Evolutionary conservation across 2,888 invertebrate genomes (phyloP).

Genomic region (Magallana nippona): DNA sequence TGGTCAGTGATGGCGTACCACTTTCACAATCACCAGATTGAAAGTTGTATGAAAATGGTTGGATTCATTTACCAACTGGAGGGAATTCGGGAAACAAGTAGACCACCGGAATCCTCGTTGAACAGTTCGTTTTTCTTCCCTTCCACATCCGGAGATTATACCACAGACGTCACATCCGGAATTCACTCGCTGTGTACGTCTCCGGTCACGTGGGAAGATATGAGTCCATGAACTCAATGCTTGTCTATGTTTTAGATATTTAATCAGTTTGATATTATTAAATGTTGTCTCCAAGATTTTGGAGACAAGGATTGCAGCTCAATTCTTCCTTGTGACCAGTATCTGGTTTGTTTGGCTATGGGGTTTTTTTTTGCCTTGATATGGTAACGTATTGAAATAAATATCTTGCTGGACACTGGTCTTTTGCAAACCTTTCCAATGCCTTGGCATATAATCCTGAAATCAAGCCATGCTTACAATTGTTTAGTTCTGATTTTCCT

Average conservation of each 20-base stretch:
- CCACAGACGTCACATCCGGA: conserved; percentile 48
- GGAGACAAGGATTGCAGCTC: no score
- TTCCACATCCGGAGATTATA: conserved; percentile 42
- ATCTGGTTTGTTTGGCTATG: neutral
- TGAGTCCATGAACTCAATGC: neutral
- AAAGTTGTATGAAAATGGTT: conserved; percentile 64
- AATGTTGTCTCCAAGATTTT: no score
- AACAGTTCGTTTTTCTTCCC: conserved; percentile 40
- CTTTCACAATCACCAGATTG: conserved; percentile 61
- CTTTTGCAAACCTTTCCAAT: no score
- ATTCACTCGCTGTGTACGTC: conserved; percentile 47
- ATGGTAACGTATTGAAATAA: no score
- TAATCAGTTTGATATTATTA: neutral
- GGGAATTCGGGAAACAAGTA: conserved; percentile 49
- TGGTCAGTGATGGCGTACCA: conserved; percentile 64
- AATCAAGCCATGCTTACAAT: no score
- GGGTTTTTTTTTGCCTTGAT: neutral
- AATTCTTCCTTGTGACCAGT: no score
- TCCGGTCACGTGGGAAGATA: conserved; percentile 37
- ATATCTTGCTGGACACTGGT: no score
- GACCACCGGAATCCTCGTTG: conserved; percentile 12
- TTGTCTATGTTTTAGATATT: neutral
- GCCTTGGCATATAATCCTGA: no score
- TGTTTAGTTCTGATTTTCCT: no score
- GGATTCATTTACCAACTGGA: conserved; percentile 62